Percentiles rank a stretch among this genome's conserved stretches.
Conservation (phyloP, 2,113 vertebrate genomes). For the Ardeotis arabs region DNA sequence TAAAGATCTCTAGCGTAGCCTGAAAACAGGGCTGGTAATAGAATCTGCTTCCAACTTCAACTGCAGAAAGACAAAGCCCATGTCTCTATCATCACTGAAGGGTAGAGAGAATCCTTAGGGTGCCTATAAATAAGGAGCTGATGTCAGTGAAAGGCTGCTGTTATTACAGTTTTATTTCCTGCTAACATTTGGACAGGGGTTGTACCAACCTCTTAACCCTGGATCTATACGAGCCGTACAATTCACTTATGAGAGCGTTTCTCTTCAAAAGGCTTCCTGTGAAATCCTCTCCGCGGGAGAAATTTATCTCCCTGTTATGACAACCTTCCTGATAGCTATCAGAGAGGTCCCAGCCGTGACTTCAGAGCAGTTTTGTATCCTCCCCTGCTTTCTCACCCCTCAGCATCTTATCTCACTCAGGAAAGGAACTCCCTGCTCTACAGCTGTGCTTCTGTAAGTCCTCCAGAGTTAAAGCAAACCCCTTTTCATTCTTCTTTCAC, state of each 20-base stretch:
- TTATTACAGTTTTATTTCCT: constrained; percentile 62
- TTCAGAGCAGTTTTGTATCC: neutral
- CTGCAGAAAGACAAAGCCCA: neutral
- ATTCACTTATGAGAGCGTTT: constrained; percentile 44
- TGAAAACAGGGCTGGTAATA: neutral
- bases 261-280: constrained; percentile 38
- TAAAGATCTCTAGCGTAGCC: neutral
- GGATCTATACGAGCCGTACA: constrained; percentile 24
- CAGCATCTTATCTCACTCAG: neutral
- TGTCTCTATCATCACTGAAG: neutral
- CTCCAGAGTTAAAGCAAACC: neutral
- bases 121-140: constrained; percentile 45
- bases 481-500: neutral
- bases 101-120: neutral
- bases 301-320: constrained; percentile 39
- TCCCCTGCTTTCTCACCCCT: neutral
- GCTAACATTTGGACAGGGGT: constrained; percentile 31
- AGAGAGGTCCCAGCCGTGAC: neutral
- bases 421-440: neutral
- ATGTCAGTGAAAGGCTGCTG: constrained; percentile 41
- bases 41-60: neutral
- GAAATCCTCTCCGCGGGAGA: constrained; percentile 42
- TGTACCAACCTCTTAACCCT: constrained; percentile 38
- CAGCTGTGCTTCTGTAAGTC: neutral
- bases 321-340: constrained; percentile 25